These are phyloP conservation scores for Rotaria magnacalcarata DNA, from an alignment of 2,888 invertebrate species.

Conservation along the genomic window DNA sequence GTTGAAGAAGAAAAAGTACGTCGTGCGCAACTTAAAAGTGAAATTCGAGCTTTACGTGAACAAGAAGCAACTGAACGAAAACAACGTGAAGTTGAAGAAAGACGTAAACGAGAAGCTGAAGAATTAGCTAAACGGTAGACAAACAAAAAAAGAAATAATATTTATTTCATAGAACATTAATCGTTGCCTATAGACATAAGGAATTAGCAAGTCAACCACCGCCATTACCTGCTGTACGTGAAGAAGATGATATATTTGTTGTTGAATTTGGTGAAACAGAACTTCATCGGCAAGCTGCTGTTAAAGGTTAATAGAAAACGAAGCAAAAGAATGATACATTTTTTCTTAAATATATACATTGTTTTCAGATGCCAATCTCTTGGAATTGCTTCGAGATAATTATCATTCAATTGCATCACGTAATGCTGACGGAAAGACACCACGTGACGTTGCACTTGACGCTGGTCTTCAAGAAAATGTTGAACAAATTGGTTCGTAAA, in stretches of 20 bases:
- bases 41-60: constrained; percentile 37
- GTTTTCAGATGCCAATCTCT: constrained; percentile 7
- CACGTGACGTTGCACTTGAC: constrained; percentile 41
- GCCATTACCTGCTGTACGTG: constrained; percentile 40
- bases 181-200: neutral
- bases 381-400: constrained; percentile 38
- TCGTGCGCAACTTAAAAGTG: constrained; percentile 38
- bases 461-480: constrained; percentile 40
- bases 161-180: neutral
- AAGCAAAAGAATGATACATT: no score
- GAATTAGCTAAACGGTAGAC: constrained; percentile 40
- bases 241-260: constrained; percentile 43
- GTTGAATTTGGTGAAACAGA: constrained; percentile 44
- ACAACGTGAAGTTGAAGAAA: constrained; percentile 44
- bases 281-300: constrained; percentile 44
- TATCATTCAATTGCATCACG: constrained; percentile 33
- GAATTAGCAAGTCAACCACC: constrained; percentile 41
- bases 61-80: constrained; percentile 37
- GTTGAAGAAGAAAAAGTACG: constrained; percentile 36
- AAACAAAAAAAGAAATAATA: neutral
- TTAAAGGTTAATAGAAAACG: neutral
- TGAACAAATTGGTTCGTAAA: constrained; percentile 37
- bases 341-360: neutral
- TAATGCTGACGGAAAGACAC: constrained; percentile 40
- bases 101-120: constrained; percentile 41